Evolutionary conservation across 2,888 invertebrate genomes (phyloP).

Genomic region (Lasioglossum leucozonium): DNA sequence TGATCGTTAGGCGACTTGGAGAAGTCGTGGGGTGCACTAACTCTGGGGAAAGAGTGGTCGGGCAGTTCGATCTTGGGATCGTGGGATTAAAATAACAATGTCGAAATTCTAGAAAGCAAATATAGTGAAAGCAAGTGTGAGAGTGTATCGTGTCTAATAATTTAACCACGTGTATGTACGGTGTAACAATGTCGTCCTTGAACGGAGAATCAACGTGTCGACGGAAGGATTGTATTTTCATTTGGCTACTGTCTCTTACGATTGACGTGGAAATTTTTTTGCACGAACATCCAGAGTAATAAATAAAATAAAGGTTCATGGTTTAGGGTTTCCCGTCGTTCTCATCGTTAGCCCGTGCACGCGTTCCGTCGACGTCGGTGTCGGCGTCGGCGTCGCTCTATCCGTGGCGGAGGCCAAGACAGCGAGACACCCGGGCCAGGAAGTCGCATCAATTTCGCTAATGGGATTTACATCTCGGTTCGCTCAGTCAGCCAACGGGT

Average conservation of each 20-base stretch:
- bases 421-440: conserved; percentile 58
- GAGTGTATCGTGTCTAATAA: too few relatives aligned
- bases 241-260: too few relatives aligned
- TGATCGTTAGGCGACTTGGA: not conserved
- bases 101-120: too few relatives aligned
- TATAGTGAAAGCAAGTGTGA: too few relatives aligned
- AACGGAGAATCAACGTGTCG: too few relatives aligned
- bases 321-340: not conserved
- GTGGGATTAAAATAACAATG: not conserved
- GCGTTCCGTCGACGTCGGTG: conserved; percentile 17
- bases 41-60: not conserved
- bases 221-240: too few relatives aligned
- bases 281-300: too few relatives aligned
- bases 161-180: too few relatives aligned
- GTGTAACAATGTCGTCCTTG: too few relatives aligned
- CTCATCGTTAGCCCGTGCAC: conserved; percentile 9
- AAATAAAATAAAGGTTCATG: not conserved
- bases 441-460: conserved; percentile 77
- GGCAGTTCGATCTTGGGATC: not conserved
- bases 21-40: not conserved
- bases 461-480: conserved; percentile 78
- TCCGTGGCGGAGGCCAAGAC: conserved; percentile 31
- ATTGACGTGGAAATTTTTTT: too few relatives aligned
- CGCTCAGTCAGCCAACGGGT: conserved; percentile 63
- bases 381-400: conserved; percentile 8